A percentile compares a stretch with the other conserved stretches of the same genome.
phyloP scores from a whole-genome alignment of 1,140 invertebrate genomes.

The Bicyclus anynana region DNA sequence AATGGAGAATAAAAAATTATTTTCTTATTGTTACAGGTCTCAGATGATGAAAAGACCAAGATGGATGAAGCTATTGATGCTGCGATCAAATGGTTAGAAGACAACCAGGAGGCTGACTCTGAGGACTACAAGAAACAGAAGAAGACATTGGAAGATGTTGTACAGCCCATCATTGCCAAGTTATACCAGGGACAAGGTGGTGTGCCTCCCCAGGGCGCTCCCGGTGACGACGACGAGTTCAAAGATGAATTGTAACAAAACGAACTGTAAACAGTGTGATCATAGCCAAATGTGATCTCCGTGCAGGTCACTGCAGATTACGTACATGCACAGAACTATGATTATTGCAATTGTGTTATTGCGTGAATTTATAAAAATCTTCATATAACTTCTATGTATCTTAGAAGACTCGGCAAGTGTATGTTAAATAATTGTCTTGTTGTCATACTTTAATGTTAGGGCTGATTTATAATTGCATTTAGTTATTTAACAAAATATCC shows the following conservation, averaged over 20 bases:
- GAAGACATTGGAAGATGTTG: constrained; percentile 96
- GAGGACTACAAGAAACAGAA: constrained; percentile 98
- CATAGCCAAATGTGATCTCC: constrained; percentile 64
- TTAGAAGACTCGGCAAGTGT: no score
- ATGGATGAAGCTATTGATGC: constrained; percentile 98
- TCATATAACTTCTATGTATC: not conserved
- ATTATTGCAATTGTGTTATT: not conserved
- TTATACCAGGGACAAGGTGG: constrained; percentile 93
- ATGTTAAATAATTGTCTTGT: no score
- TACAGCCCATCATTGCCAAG: constrained; percentile 98
- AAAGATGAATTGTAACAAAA: constrained; percentile 91
- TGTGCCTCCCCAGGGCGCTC: constrained; percentile 82
- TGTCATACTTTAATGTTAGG: not conserved
- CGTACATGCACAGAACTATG: constrained; percentile 7
- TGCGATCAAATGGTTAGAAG: constrained; percentile 98
- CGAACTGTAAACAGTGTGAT: constrained; percentile 48
- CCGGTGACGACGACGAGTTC: constrained; percentile 87
- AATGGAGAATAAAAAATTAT: no score
- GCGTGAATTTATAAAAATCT: not conserved
- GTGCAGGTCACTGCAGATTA: constrained; percentile 34
- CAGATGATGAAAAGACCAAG: constrained; percentile 95
- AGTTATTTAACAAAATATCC: no score
- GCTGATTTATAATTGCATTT: not conserved
- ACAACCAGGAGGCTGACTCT: constrained; percentile 94
- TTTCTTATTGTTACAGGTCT: constrained; percentile 73